Base-by-base conservation (phyloP, 2,113 vertebrate genomes). In the Rhodinocichla rosea region DNA sequence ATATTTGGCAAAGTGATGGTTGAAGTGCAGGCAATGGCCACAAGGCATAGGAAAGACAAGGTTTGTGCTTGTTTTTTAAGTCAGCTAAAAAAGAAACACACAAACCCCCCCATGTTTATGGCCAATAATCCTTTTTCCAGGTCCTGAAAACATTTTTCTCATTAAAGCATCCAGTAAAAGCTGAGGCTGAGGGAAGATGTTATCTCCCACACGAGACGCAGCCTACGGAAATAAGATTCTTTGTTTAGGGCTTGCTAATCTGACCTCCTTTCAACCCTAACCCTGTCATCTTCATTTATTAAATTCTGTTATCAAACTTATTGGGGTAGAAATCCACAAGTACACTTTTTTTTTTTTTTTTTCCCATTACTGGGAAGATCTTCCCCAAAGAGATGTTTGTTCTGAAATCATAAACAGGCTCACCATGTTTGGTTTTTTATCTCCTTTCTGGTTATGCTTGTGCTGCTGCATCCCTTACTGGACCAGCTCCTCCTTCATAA, bases 221-320 rank as follows among this genome's bases (percentile, higher is more conserved):
- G 76, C 42, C 60, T 55, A 55, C 87, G 79, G 89, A 96, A 90
- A 94, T 90, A 96, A 90, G 32, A 79, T 81, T 93, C 83, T 94
- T 95, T 90, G 68, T 88, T 94, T 86, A 90, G 71, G 52, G 33
- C 21, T 77, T 55, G 50, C 33, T 95, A 57, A 94, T 86, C 83
- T 95, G 64, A 87, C 83, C 52, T 93, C 79, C 52, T 86, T 81
- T 88, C 83, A 93, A 71, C 76, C 55, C 17, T 4, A 75, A 24
- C 35, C 76, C 47, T 92, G 68, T 35, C 63, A 42, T 40, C 56
- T 87, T 77, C 76, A 63, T 80, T 90, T 94, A 96, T 89, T 94
- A 93, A 90, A 92, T 87, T 86, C 56, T 87, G 47, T 81, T 92
- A 90, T 83, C 76, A 93, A 90, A 78, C 35, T 74, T 68, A 60